These are phyloP conservation scores for Cataglyphis albicans DNA, from an alignment of 2,888 invertebrate genomes.

Conservation along the genomic window DNA sequence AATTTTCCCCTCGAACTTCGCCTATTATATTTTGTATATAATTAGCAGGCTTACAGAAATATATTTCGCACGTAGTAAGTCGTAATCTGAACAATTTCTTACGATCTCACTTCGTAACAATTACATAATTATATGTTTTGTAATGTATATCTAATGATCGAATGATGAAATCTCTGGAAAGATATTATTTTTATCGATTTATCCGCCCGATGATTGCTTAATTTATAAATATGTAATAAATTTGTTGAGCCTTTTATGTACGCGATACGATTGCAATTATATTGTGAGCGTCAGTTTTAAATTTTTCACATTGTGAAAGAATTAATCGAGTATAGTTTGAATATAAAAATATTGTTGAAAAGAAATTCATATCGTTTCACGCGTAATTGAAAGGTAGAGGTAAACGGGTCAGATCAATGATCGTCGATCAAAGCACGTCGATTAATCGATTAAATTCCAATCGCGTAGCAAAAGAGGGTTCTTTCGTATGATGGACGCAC, in stretches of 20 bases:
- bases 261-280: background rate
- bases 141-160: slow-evolving; percentile 28
- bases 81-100: slow-evolving; percentile 9
- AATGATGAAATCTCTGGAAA: background rate
- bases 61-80: slow-evolving; percentile 32
- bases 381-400: background rate
- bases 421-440: slow-evolving; percentile 52
- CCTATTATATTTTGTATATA: slow-evolving; percentile 23
- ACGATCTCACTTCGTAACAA: slow-evolving; percentile 52
- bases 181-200: background rate
- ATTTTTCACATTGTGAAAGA: background rate
- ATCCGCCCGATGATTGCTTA: background rate
- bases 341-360: slow-evolving; percentile 14
- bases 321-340: background rate
- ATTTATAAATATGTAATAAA: background rate
- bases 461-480: slow-evolving; percentile 75
- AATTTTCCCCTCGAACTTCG: slow-evolving; percentile 10
- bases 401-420: slow-evolving; percentile 62
- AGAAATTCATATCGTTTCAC: slow-evolving; percentile 17
- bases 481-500: slow-evolving; percentile 74
- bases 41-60: slow-evolving; percentile 31
- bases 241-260: background rate
- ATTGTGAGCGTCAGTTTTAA: background rate
- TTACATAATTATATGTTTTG: slow-evolving; percentile 46
- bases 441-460: slow-evolving; percentile 67